Percentiles rank a stretch among this genome's conserved stretches.
These are phyloP conservation scores for Conger conger DNA, from an alignment of 2,113 vertebrate genomes.

Conservation along the genomic window DNA sequence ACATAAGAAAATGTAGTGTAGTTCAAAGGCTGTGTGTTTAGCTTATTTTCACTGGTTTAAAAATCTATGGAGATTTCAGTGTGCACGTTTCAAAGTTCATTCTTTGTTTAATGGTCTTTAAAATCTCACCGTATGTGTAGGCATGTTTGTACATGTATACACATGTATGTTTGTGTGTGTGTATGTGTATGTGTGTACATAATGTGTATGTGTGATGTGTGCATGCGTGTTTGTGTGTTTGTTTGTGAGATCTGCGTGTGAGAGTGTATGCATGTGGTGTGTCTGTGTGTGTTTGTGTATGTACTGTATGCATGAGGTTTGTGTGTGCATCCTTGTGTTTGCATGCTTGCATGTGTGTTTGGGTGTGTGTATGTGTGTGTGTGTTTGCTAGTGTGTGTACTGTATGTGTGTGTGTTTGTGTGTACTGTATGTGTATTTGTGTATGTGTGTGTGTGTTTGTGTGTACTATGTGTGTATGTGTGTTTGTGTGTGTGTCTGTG, in stretches of 20 bases:
- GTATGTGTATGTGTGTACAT: not conserved
- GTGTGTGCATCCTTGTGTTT: conserved; percentile 36
- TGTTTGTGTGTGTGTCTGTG: too few species aligned
- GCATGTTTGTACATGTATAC: not conserved
- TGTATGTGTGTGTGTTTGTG: not conserved
- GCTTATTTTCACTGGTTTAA: conserved; percentile 61
- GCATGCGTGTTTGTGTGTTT: not conserved
- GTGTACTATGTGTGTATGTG: not conserved
- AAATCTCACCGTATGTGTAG: not conserved
- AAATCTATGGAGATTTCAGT: conserved; percentile 78
- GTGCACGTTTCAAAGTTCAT: conserved; percentile 50
- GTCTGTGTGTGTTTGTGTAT: too few species aligned
- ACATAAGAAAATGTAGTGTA: conserved; percentile 79
- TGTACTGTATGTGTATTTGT: not conserved
- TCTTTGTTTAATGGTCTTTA: not conserved
- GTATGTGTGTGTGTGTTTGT: not conserved
- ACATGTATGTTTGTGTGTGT: not conserved
- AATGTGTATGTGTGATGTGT: not conserved
- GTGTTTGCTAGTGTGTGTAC: too few species aligned
- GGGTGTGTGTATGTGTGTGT: too few species aligned
- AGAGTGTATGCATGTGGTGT: not conserved
- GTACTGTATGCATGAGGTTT: too few species aligned
- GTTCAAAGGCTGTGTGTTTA: conserved; percentile 80
- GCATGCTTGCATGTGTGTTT: too few species aligned
- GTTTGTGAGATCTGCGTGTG: not conserved